phyloP scores from a whole-genome alignment of 2,113 vertebrate genomes.

The Nerophis ophidion region DNA sequence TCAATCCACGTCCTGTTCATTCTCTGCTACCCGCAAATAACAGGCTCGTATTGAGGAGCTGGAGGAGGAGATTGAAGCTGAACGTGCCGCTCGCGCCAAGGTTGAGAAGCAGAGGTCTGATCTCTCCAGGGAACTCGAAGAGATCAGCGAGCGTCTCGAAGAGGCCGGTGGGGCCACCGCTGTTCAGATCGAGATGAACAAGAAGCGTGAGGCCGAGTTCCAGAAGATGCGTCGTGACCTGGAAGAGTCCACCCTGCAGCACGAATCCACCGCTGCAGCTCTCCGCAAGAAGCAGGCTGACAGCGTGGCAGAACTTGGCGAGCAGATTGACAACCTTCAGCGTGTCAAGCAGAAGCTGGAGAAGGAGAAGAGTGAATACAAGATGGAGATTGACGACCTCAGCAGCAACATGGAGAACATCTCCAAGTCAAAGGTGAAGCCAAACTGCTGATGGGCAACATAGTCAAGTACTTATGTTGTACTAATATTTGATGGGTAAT shows the following conservation, averaged over 20 bases:
- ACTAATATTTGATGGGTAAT: background rate
- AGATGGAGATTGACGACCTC: conserved; percentile 90
- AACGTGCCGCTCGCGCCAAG: conserved; percentile 78
- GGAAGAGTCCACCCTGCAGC: conserved; percentile 84
- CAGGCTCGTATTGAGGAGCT: conserved; percentile 71
- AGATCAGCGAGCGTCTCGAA: conserved; percentile 82
- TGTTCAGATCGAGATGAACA: conserved; percentile 87
- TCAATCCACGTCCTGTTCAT: background rate
- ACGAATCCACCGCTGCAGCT: conserved; percentile 78
- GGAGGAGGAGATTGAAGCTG: conserved; percentile 88
- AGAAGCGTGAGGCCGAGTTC: conserved; percentile 87
- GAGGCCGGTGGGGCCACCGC: conserved; percentile 85
- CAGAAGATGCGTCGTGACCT: conserved; percentile 78
- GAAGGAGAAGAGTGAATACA: conserved; percentile 91
- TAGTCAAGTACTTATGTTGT: background rate
- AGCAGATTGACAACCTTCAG: conserved; percentile 90
- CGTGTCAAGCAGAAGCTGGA: conserved; percentile 89
- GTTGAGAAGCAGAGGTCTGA: conserved; percentile 81
- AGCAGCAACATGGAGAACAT: conserved; percentile 80
- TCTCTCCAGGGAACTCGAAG: conserved; percentile 83
- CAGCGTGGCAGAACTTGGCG: conserved; percentile 82
- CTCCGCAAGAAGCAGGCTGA: conserved; percentile 85
- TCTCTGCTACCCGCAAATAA: background rate
- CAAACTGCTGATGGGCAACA: background rate
- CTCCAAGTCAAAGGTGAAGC: conserved; percentile 76